Percentiles rank a stretch among this genome's conserved stretches.
phyloP scores from a whole-genome alignment of 23 tunicate genomes.

The Ciona savignyi region DNA sequence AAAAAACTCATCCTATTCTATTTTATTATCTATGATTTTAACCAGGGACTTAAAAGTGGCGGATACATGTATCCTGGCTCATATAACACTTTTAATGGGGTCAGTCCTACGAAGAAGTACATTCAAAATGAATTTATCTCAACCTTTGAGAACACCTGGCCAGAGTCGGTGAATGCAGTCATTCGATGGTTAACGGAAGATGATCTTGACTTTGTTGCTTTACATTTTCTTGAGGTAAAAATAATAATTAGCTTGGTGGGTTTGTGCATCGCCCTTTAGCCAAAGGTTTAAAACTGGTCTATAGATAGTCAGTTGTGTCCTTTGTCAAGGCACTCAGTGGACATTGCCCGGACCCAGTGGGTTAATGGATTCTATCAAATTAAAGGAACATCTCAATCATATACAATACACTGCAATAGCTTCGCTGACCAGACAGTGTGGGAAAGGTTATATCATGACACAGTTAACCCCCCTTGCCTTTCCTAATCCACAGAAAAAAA shows the following conservation, averaged over 20 bases:
- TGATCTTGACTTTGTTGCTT: slow-evolving; percentile 62
- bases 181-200: slow-evolving; percentile 60
- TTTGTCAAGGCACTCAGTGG: not conserved
- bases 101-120: slow-evolving; percentile 42
- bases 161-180: slow-evolving; percentile 30
- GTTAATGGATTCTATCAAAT: too few species aligned
- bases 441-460: too few species aligned
- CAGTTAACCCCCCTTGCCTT: too few species aligned
- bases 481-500: too few species aligned
- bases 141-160: slow-evolving; percentile 47
- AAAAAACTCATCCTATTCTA: too few species aligned
- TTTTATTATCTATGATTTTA: too few species aligned
- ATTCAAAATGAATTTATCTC: slow-evolving; percentile 42
- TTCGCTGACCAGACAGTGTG: too few species aligned
- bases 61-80: slow-evolving; percentile 80
- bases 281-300: not conserved
- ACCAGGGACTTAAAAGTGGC: slow-evolving; percentile 88
- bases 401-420: too few species aligned
- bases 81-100: slow-evolving; percentile 55
- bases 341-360: too few species aligned
- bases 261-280: not conserved
- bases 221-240: slow-evolving; percentile 74
- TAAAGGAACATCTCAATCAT: too few species aligned
- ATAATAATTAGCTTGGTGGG: not conserved
- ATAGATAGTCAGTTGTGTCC: not conserved